These are phyloP conservation scores for Gymnopithys bicolor DNA, from an alignment of 2,797 vertebrate genomes.

Conservation along the genomic window DNA sequence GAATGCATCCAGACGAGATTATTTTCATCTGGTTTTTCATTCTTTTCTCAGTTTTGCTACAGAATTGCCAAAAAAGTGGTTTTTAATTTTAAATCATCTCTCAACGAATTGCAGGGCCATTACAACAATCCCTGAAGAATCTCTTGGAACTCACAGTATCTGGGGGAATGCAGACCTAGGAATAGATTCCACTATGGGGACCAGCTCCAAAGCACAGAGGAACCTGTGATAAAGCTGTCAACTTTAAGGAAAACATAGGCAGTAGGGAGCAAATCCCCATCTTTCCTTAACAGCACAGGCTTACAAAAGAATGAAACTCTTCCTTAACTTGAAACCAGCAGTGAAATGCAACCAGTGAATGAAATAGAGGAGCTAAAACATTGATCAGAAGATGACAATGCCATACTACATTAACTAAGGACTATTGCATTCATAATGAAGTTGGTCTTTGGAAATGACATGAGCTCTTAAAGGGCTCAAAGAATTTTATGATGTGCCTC, in stretches of 20 bases:
- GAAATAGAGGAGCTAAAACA: neutral
- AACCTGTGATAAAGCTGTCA: neutral
- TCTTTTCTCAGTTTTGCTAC: neutral
- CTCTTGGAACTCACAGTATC: neutral
- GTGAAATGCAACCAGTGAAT: neutral
- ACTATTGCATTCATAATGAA: neutral
- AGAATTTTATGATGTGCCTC: neutral
- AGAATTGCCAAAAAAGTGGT: neutral
- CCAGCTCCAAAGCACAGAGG: neutral
- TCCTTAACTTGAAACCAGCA: neutral
- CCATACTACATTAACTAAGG: neutral
- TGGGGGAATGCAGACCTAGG: neutral
- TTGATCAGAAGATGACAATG: neutral
- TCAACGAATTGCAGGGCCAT: neutral
- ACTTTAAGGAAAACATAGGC: neutral
- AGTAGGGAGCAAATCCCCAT: neutral
- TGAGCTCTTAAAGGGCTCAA: neutral
- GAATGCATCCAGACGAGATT: neutral
- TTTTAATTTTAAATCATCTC: neutral
- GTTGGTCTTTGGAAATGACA: neutral
- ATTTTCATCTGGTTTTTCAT: neutral
- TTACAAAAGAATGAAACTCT: neutral
- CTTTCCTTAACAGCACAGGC: neutral
- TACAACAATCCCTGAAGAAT: neutral
- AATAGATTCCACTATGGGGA: neutral